phyloP scores from a whole-genome alignment of 2,888 invertebrate genomes.

The Xanthia icteritia region DNA sequence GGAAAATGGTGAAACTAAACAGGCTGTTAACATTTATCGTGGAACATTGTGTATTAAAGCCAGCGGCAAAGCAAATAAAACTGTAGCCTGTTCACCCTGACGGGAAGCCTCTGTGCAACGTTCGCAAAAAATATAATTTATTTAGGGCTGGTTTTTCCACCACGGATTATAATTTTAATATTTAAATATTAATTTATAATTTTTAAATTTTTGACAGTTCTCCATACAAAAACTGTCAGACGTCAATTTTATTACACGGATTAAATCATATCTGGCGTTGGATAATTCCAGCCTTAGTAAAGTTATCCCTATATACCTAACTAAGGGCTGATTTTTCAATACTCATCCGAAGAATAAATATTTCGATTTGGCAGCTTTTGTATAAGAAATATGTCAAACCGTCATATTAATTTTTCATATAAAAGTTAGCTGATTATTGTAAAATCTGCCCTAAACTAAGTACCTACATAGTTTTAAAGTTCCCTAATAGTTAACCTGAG shows the following conservation, averaged over 20 bases:
- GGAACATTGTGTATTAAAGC: neutral
- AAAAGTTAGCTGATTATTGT: too few species aligned
- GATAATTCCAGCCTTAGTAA: neutral
- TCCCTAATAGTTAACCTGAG: too few species aligned
- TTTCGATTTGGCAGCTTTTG: too few species aligned
- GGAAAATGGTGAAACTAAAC: neutral
- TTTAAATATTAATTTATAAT: too few species aligned
- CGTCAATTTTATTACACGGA: neutral
- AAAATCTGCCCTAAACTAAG: too few species aligned
- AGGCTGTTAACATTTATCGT: constrained; percentile 9
- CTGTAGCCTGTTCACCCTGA: neutral
- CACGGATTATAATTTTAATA: too few species aligned
- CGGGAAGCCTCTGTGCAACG: neutral
- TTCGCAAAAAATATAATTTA: neutral
- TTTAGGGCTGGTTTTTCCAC: neutral
- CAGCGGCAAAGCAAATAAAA: constrained; percentile 18
- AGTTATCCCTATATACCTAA: neutral
- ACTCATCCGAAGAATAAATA: too few species aligned
- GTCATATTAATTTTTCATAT: too few species aligned
- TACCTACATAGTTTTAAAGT: neutral
- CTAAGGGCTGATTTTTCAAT: neutral
- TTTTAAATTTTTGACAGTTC: neutral
- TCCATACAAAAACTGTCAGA: too few species aligned
- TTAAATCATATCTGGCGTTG: neutral
- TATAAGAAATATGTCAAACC: too few species aligned